Evolutionary conservation across 2,888 invertebrate species (phyloP).

Genomic region (Dicycla oo): DNA sequence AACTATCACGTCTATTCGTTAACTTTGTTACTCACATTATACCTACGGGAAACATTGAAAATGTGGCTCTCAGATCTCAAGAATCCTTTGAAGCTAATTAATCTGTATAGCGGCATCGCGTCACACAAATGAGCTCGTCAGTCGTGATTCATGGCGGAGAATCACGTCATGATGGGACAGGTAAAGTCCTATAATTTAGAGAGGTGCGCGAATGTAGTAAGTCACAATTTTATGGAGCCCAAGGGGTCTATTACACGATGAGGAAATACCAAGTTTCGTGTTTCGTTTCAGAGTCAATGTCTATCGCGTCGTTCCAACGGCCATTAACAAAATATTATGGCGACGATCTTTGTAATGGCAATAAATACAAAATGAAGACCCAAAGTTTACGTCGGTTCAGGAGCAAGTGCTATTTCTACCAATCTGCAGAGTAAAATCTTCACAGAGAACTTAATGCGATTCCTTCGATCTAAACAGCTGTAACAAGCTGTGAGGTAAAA

Average conservation of each 20-base stretch:
- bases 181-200: conserved; percentile 69
- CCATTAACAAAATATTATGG: conserved; percentile 60
- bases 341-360: conserved; percentile 50
- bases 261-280: conserved; percentile 51
- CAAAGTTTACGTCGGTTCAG: conserved; percentile 23
- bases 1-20: conserved; percentile 53
- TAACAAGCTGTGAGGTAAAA: conserved; percentile 34
- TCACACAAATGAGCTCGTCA: conserved; percentile 65
- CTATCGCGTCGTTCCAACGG: conserved; percentile 44
- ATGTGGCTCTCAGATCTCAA: conserved; percentile 51
- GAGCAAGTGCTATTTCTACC: conserved; percentile 30
- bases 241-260: conserved; percentile 57
- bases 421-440: conserved; percentile 32
- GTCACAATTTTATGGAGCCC: conserved; percentile 59
- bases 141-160: conserved; percentile 63
- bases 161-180: conserved; percentile 68
- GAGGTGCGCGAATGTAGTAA: conserved; percentile 63
- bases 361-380: conserved; percentile 53
- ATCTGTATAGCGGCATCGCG: conserved; percentile 57
- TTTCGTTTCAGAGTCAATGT: conserved; percentile 51
- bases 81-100: conserved; percentile 68
- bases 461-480: conserved; percentile 32
- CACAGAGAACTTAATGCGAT: conserved; percentile 38
- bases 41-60: conserved; percentile 51
- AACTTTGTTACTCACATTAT: conserved; percentile 43